Percentiles rank a stretch among this genome's conserved stretches.
Evolutionary conservation across 2,888 invertebrate species (phyloP).

Genomic region (Plebejus melissa): DNA sequence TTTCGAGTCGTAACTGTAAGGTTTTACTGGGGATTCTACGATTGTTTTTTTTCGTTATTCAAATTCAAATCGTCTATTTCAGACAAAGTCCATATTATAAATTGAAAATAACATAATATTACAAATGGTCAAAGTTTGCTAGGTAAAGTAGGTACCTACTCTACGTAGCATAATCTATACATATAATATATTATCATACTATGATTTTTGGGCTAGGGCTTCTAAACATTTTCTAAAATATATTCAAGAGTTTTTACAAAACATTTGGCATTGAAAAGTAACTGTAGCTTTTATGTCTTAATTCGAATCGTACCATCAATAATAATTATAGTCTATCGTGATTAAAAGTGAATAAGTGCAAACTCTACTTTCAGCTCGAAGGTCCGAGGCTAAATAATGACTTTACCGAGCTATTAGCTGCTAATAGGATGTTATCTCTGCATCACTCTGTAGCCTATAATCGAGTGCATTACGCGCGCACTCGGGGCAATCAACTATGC

Average conservation of each 20-base stretch:
- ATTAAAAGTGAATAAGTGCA: neutral
- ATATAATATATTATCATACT: too few relatives aligned
- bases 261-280: too few relatives aligned
- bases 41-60: neutral
- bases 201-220: too few relatives aligned
- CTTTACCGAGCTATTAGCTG: neutral
- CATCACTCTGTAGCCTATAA: neutral
- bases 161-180: too few relatives aligned
- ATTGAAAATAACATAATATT: too few relatives aligned
- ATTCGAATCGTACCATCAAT: neutral
- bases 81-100: too few relatives aligned
- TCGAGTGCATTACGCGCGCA: neutral
- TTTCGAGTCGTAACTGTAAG: neutral
- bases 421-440: neutral
- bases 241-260: too few relatives aligned
- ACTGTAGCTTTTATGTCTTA: too few relatives aligned
- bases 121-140: neutral
- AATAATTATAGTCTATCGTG: neutral
- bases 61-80: too few relatives aligned
- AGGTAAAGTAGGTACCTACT: too few relatives aligned
- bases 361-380: neutral
- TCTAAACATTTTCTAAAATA: too few relatives aligned
- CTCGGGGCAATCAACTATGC: neutral
- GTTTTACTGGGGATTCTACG: neutral
- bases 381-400: neutral